phyloP scores from a whole-genome alignment of 2,888 invertebrate genomes.

The Caenorhabditis sinica region DNA sequence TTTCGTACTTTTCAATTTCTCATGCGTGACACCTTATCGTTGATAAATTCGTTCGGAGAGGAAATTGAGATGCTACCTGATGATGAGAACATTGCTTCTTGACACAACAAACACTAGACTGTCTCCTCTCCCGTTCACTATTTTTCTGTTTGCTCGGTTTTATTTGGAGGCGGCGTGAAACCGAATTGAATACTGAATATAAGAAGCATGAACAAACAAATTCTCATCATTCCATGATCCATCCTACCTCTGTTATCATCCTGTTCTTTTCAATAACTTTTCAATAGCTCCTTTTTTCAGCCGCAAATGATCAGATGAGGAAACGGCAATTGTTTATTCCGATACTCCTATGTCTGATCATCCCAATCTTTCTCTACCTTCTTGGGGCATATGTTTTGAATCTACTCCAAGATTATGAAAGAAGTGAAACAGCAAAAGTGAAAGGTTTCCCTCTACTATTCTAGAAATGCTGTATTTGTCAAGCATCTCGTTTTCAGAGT shows the following conservation, averaged over 20 bases:
- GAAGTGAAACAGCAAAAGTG: constrained; percentile 40
- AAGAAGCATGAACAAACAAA: constrained; percentile 52
- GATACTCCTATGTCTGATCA: constrained; percentile 35
- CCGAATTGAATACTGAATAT: constrained; percentile 36
- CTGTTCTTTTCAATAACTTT: not conserved
- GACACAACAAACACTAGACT: constrained; percentile 29
- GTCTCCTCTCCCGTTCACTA: constrained; percentile 22
- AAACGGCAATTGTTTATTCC: constrained; percentile 35
- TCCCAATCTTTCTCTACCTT: constrained; percentile 36
- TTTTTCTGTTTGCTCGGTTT: constrained; percentile 45
- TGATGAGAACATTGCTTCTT: constrained; percentile 54
- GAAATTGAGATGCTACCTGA: constrained; percentile 38
- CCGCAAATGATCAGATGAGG: constrained; percentile 62
- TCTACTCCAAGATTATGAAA: constrained; percentile 40
- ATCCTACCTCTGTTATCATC: constrained; percentile 4
- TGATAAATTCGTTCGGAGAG: constrained; percentile 7
- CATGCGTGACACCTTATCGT: constrained; percentile 52
- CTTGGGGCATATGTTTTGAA: constrained; percentile 32
- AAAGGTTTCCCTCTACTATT: constrained; percentile 14
- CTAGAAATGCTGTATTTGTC: not conserved
- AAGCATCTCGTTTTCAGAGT: constrained; percentile 17
- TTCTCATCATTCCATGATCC: constrained; percentile 41
- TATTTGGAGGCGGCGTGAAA: constrained; percentile 50
- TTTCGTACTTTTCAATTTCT: constrained; percentile 48
- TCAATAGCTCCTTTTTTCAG: not conserved